Conservation (phyloP, 2,888 invertebrate species). For the Athripsodes cinereus region DNA sequence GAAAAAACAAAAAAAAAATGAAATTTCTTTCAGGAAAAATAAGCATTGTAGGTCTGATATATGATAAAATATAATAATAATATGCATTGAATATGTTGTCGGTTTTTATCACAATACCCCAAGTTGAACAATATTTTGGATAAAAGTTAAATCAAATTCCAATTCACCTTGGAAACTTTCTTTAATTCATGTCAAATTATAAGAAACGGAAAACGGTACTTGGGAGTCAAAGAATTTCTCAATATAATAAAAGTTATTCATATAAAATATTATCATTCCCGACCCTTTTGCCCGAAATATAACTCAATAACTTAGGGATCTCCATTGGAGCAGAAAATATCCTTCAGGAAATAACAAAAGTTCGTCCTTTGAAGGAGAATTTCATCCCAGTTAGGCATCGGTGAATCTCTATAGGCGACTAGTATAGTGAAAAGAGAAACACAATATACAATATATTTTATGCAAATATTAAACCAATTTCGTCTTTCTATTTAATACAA, state of each 20-base stretch:
- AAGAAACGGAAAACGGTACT: neutral
- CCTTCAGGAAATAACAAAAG: constrained; percentile 15
- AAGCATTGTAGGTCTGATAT: too few relatives aligned
- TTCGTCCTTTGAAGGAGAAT: constrained; percentile 16
- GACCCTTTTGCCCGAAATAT: constrained; percentile 6
- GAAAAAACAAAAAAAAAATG: too few relatives aligned
- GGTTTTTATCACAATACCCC: neutral
- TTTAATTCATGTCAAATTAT: constrained; percentile 1
- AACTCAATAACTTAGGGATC: constrained; percentile 9
- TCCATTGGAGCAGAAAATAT: constrained; percentile 11
- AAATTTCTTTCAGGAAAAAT: neutral
- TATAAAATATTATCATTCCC: constrained; percentile 1
- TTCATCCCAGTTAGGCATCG: constrained; percentile 15
- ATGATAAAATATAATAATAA: too few relatives aligned
- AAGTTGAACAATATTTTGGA: neutral
- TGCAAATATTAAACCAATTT: constrained; percentile 16
- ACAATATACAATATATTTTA: constrained; percentile 9
- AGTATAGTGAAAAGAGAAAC: constrained; percentile 2
- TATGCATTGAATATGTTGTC: neutral
- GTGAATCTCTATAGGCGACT: constrained; percentile 8
- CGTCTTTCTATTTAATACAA: neutral
- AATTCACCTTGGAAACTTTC: constrained; percentile 2
- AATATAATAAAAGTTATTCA: constrained; percentile 4
- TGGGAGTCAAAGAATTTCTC: neutral
- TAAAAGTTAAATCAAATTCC: constrained; percentile 1